Conservation (phyloP, 2,113 vertebrate species). For the Bothrops jararaca region DNA sequence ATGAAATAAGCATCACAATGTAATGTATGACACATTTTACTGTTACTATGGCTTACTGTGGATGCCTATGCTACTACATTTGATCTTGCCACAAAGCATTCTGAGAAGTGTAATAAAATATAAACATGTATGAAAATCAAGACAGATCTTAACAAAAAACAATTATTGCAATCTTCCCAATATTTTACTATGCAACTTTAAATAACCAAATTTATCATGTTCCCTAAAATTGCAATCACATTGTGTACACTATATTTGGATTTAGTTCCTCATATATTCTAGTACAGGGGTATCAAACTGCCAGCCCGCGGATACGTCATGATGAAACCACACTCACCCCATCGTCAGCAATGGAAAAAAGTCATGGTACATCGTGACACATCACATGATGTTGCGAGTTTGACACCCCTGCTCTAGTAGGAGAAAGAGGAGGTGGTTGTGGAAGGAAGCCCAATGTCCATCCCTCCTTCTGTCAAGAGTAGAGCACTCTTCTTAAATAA, state of each 20-base stretch:
- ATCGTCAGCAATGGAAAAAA: too few species aligned
- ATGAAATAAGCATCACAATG: background rate
- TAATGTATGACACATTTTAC: background rate
- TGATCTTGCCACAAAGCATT: background rate
- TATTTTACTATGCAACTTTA: conserved; percentile 2
- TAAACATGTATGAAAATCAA: conserved; percentile 2
- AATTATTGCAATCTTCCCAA: conserved; percentile 2
- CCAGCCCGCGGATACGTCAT: too few species aligned
- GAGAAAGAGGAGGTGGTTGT: background rate
- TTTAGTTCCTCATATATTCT: background rate
- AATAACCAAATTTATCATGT: background rate
- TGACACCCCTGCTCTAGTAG: background rate
- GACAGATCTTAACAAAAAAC: background rate
- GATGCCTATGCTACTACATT: background rate
- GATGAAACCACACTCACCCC: too few species aligned
- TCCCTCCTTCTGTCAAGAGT: background rate
- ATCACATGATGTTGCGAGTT: too few species aligned
- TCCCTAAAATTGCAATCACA: background rate
- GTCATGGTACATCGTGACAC: too few species aligned
- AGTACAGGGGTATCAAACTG: too few species aligned
- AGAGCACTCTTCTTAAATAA: background rate
- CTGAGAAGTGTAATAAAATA: background rate
- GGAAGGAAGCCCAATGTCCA: background rate
- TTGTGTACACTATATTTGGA: background rate
- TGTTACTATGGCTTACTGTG: background rate